Conservation (phyloP, 2,888 invertebrate species). For the Thysanoteuthis rhombus region DNA sequence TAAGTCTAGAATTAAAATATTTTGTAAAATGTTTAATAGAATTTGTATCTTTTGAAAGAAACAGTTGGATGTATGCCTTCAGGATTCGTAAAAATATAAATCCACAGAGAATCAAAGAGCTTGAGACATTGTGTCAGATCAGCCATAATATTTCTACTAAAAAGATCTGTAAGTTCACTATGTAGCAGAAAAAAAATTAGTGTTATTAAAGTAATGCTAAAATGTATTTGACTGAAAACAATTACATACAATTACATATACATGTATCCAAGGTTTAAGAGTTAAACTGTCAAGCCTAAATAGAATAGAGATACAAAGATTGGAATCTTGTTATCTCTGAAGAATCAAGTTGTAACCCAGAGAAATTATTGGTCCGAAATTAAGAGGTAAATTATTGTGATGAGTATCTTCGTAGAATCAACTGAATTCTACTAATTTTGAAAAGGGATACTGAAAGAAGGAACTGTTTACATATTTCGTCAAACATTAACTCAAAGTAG, state of each 20-base stretch:
- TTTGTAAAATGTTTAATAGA: no score
- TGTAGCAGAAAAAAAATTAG: not conserved
- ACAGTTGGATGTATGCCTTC: not conserved
- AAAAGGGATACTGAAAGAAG: not conserved
- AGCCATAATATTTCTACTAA: not conserved
- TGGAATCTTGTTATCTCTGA: not conserved
- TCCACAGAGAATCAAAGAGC: not conserved
- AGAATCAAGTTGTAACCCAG: not conserved
- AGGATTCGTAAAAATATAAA: not conserved
- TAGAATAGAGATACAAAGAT: not conserved
- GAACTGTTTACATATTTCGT: no score
- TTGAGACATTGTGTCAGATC: not conserved
- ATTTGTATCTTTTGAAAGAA: no score
- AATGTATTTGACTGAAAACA: not conserved
- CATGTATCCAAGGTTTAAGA: not conserved
- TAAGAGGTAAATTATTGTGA: not conserved
- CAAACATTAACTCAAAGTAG: not conserved
- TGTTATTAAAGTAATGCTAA: not conserved
- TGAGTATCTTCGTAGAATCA: not conserved
- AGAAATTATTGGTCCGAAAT: not conserved
- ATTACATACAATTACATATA: no score
- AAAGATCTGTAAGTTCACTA: not conserved
- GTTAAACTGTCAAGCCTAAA: not conserved
- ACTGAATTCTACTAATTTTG: not conserved
- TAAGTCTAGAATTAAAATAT: not conserved